These are phyloP conservation scores for Meles meles DNA, from an alignment of 2,113 vertebrate species.

Conservation along the genomic window DNA sequence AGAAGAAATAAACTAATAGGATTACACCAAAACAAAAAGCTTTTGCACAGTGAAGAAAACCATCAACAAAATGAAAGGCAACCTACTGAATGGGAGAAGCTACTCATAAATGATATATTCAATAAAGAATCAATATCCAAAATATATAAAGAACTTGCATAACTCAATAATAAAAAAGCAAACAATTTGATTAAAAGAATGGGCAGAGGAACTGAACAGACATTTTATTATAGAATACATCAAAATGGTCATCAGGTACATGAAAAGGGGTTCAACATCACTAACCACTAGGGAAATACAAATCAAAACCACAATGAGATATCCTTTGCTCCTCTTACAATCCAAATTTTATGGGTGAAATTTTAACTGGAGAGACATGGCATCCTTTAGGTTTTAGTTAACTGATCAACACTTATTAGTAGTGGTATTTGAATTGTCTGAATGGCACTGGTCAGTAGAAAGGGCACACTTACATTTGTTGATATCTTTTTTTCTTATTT, in stretches of 20 bases:
- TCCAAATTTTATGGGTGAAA: neutral
- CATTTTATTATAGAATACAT: neutral
- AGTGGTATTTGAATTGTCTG: neutral
- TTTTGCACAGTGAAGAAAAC: neutral
- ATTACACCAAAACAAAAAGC: neutral
- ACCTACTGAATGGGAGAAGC: neutral
- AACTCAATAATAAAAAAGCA: neutral
- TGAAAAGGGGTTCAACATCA: neutral
- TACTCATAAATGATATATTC: neutral
- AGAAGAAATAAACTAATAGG: neutral
- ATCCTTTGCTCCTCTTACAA: neutral
- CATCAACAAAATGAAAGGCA: neutral
- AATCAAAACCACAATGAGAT: neutral
- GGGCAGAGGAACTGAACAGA: neutral
- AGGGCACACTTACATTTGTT: neutral
- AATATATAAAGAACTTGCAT: neutral
- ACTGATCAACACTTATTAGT: neutral
- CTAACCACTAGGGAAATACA: neutral
- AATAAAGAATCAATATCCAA: neutral
- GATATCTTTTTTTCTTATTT: neutral
- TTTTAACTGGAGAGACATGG: neutral
- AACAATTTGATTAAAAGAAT: neutral
- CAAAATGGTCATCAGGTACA: neutral
- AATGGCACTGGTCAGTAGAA: neutral
- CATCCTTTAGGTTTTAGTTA: neutral